Evolutionary conservation across 2,113 vertebrate species (phyloP), one percentile per base, ranked within the genome.

Genomic region (Halichoeres trimaculatus): DNA sequence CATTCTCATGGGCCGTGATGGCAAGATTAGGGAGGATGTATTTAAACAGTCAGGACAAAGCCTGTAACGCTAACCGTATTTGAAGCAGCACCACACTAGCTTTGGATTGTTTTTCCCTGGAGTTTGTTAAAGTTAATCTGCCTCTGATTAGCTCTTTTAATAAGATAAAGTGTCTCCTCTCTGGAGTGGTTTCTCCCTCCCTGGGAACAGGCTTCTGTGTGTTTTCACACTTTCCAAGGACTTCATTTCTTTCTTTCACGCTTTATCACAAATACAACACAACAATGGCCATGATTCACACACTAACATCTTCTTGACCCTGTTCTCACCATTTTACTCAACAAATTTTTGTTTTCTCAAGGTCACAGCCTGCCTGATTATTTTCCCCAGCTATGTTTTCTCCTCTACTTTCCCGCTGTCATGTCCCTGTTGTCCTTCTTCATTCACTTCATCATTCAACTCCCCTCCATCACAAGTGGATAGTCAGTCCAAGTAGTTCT

Each of bases 401-500:
- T 57, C 38, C 19, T 50, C 59, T 52, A 35, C 38, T 56, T 36
- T 35, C 1, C 59, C 60, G 14, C 54, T 12, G 57, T 17, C 10
- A 36, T 74, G 74, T 48, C 67, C 69, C 19, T 22, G 47, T 74
- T 73, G 84, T 83, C 73, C 85, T 86, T 69, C 78, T 85, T 72
- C 68, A 78, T 85, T 78, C 48, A 0, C 75, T 77, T 76, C 51
- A 53, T 79, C 52, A 77, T 87, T 70, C 73, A 20, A 38, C 79
- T 84, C 64, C 70, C 71, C 47, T 77, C 56, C 76, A 72, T 64
- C 75, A 48, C 19, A 75, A 89, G 85, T 81, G 80, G 72, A 64
- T 61, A 22, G 65, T 82, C 78, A 62, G 61, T 45, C 63, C 76
- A 75, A 92, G 89, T 83, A 89, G 70, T 84, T 76, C 88, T 92